Base-by-base conservation (phyloP, 2,113 vertebrate species). In the Ciconia stormi region DNA sequence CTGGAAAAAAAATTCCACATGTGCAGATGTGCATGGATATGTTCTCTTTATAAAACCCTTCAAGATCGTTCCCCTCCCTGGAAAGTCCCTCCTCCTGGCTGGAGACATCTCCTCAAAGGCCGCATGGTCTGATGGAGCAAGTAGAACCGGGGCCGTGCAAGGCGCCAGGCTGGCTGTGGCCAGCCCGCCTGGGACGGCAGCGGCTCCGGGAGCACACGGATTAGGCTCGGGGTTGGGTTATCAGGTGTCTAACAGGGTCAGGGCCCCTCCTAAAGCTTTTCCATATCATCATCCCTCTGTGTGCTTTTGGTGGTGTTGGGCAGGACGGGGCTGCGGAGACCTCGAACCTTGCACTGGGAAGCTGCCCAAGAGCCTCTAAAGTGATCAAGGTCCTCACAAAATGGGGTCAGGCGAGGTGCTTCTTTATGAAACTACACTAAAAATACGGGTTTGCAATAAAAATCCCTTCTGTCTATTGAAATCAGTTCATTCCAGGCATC, bases 331-430 rank as follows among this genome's bases (percentile, higher is more conserved):
- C 66, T 67, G 66, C 1, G 2, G 42, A 56, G 42, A 62, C 47
- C 42, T 56, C 20, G 0, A 17, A 18, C 42, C 18, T 34, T 0
- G 0, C 6, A 5, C 7, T 6, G 14, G 66, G n/a, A 25, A 38
- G 46, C 47, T 52, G 10, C 72, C n/a, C 16, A 13, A 50, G 67
- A 84, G 34, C 36, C 52, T 82, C 58, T 15, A 12, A 63, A 20
- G 30, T 27, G 49, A 59, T 20, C 40, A 27, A 44, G 17, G 9
- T 16, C 58, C 79, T 56, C 63, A 12, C 25, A 8, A 40, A 52
- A 40, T 9, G 29, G 16, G 34, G 13, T n/a, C 8, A 16, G 46
- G 52, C 32, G 46, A 91, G 56, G 21, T 6, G 18, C 36, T 91
- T 38, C 67, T 49, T 71, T 72, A 66, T 29, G 36, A 77, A 81